A percentile compares a stretch with the other conserved stretches of the same genome.
Evolutionary conservation across 2,888 invertebrate species (phyloP).

Genomic region (Pristionchus arcanus): DNA sequence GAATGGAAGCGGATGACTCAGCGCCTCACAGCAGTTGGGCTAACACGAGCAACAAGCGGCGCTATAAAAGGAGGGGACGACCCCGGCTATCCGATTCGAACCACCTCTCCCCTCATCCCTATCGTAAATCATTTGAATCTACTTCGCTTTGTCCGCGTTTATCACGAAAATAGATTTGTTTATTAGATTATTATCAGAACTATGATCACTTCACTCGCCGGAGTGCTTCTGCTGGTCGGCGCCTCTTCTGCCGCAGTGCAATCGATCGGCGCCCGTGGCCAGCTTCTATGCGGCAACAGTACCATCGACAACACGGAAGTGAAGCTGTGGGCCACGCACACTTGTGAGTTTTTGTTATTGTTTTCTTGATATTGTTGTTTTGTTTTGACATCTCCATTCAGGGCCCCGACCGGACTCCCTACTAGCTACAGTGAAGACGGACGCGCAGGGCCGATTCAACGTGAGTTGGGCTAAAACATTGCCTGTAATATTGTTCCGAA

Average conservation of each 20-base stretch:
- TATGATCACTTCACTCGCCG: not conserved
- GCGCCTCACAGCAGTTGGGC: not conserved
- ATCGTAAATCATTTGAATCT: not conserved
- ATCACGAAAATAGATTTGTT: too few species aligned
- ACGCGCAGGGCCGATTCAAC: slow-evolving; percentile 41
- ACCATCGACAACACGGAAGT: not conserved
- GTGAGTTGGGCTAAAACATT: not conserved
- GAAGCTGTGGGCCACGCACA: not conserved
- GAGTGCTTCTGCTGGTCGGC: not conserved
- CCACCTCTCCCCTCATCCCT: not conserved
- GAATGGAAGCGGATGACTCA: not conserved
- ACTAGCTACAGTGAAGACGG: not conserved
- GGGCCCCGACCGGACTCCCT: slow-evolving; percentile 26
- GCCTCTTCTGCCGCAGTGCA: not conserved
- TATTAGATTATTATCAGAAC: not conserved
- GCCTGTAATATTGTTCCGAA: not conserved
- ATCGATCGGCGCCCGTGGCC: not conserved
- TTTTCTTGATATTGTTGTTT: not conserved
- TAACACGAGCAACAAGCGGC: not conserved
- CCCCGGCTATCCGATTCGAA: not conserved
- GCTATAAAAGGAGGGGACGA: not conserved
- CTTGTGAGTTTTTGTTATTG: not conserved
- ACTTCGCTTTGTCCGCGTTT: too few species aligned
- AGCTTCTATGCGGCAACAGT: not conserved
- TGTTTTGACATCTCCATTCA: not conserved